Percentiles rank a stretch among this genome's conserved stretches.
These are phyloP conservation scores for Procambarus clarkii DNA, from an alignment of 1,140 invertebrate genomes.

Conservation along the genomic window DNA sequence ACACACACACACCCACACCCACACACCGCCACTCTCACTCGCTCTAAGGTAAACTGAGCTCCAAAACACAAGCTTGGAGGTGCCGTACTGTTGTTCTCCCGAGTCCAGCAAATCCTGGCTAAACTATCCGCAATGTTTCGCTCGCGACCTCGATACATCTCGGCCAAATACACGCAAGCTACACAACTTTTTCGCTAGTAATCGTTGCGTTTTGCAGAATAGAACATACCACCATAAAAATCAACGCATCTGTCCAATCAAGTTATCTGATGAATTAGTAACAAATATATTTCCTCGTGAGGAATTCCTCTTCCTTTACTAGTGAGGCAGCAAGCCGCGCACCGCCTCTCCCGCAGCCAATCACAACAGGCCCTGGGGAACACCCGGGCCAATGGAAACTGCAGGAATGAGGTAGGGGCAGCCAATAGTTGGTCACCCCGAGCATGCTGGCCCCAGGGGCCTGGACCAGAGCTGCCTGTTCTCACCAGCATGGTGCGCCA, in stretches of 20 bases:
- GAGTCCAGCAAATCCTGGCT: neutral
- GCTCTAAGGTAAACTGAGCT: conserved; percentile 23
- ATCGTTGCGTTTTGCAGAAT: neutral
- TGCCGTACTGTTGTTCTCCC: conserved; percentile 19
- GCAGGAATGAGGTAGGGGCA: neutral
- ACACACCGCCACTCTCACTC: neutral
- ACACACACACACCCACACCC: neutral
- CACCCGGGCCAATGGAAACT: conserved; percentile 21
- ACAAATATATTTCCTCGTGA: neutral
- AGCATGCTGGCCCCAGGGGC: neutral
- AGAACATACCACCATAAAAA: neutral
- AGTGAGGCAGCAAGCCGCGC: neutral
- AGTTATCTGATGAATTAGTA: neutral
- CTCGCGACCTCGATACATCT: neutral
- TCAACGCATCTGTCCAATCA: neutral
- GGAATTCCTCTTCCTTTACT: neutral
- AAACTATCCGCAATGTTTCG: conserved; percentile 6
- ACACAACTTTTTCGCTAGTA: neutral
- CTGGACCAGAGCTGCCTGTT: neutral
- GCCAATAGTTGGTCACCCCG: conserved; percentile 7
- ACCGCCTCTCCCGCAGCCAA: neutral
- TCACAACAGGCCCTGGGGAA: neutral
- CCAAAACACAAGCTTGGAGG: conserved; percentile 18
- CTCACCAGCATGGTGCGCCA: too few relatives aligned
- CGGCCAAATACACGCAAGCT: neutral